Conservation (phyloP, 2,888 invertebrate genomes). For the Brachypalpus laphriformis region DNA sequence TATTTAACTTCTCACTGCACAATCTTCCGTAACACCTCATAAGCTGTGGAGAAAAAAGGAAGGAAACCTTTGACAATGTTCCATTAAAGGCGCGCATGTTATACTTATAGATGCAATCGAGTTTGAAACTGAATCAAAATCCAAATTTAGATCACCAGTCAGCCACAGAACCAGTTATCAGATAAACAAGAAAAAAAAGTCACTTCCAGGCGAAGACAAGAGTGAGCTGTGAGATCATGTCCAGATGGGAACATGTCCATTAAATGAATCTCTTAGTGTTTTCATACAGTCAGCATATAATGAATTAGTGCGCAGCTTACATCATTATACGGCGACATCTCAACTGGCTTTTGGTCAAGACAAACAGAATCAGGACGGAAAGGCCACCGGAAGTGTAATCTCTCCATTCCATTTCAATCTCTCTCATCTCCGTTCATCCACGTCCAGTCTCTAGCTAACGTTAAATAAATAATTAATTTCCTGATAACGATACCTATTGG, state of each 20-base stretch:
- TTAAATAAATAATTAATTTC: slow-evolving; percentile 1
- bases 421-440: background rate
- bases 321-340: background rate
- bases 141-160: background rate
- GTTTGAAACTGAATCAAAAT: background rate
- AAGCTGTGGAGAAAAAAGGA: background rate
- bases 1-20: background rate
- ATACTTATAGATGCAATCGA: background rate
- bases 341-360: background rate
- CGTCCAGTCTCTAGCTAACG: background rate
- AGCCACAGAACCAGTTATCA: background rate
- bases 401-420: background rate
- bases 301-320: background rate
- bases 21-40: background rate
- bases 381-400: background rate
- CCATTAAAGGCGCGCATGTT: background rate
- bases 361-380: background rate
- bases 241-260: background rate
- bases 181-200: background rate
- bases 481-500: background rate
- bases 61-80: background rate
- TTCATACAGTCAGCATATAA: background rate
- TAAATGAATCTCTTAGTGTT: background rate
- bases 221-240: no score
- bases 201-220: background rate